A percentile compares a stretch with the other conserved stretches of the same genome.
These are phyloP conservation scores for Drosophila pegasa DNA, from an alignment of 2,888 invertebrate genomes.

Conservation along the genomic window DNA sequence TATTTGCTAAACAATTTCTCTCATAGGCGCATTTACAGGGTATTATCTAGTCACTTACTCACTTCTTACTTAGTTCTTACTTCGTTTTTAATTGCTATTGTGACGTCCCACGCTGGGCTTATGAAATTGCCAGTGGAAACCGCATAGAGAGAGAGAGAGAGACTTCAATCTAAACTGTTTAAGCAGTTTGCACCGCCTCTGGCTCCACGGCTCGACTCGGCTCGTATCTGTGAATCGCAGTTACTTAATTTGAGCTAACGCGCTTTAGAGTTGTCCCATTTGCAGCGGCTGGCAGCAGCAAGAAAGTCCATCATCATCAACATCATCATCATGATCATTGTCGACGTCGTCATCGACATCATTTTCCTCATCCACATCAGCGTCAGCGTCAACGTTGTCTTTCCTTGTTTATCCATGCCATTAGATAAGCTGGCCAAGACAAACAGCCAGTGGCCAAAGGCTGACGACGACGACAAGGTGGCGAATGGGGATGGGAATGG, in stretches of 20 bases:
- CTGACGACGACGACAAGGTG: constrained; percentile 17
- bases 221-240: constrained; percentile 70
- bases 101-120: constrained; percentile 31
- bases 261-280: constrained; percentile 63
- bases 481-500: constrained; percentile 10
- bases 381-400: constrained; percentile 52
- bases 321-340: not conserved
- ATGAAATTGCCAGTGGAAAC: constrained; percentile 17
- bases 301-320: constrained; percentile 7
- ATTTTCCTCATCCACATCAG: constrained; percentile 23
- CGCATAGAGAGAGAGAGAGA: constrained; percentile 10
- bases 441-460: constrained; percentile 67
- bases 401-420: constrained; percentile 76
- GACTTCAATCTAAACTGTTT: constrained; percentile 20
- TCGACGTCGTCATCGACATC: constrained; percentile 11
- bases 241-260: constrained; percentile 78
- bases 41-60: not conserved
- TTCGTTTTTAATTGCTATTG: constrained; percentile 32
- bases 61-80: not conserved
- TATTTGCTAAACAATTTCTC: not conserved
- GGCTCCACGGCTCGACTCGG: not conserved
- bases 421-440: constrained; percentile 77
- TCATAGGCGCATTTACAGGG: not conserved
- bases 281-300: constrained; percentile 9
- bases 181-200: not conserved